Conservation (phyloP, 2,797 vertebrate species). For the Artibeus jamaicensis region DNA sequence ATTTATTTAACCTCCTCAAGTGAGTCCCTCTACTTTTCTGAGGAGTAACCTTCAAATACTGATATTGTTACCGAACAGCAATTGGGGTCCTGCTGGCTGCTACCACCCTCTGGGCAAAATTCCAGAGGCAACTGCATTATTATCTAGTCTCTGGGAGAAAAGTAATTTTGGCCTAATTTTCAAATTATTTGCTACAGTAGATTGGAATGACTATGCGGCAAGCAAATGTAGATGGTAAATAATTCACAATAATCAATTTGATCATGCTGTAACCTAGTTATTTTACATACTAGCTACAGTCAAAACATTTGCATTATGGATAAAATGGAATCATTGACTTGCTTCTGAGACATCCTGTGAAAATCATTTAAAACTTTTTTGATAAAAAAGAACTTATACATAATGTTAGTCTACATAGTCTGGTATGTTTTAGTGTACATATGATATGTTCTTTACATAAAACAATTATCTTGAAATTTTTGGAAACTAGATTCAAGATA, state of each 20-base stretch:
- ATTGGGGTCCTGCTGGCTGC: too few species aligned
- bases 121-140: background rate
- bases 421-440: background rate
- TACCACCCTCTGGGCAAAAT: too few species aligned
- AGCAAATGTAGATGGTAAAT: constrained; percentile 31
- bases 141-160: background rate
- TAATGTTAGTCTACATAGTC: background rate
- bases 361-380: constrained; percentile 24
- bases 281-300: background rate
- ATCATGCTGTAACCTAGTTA: background rate
- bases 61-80: background rate
- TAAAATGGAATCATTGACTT: constrained; percentile 31
- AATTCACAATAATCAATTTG: background rate
- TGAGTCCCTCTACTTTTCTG: background rate
- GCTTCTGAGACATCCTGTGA: background rate
- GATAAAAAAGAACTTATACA: background rate
- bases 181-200: background rate
- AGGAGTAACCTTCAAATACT: constrained; percentile 27
- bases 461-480: constrained; percentile 25
- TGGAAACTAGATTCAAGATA: constrained; percentile 14
- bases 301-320: constrained; percentile 44
- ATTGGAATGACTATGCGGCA: background rate
- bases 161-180: background rate
- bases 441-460: background rate
- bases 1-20: constrained; percentile 4